These are phyloP conservation scores for Halcyon chelicuti DNA, from an alignment of 2,797 vertebrate species.

Conservation along the genomic window DNA sequence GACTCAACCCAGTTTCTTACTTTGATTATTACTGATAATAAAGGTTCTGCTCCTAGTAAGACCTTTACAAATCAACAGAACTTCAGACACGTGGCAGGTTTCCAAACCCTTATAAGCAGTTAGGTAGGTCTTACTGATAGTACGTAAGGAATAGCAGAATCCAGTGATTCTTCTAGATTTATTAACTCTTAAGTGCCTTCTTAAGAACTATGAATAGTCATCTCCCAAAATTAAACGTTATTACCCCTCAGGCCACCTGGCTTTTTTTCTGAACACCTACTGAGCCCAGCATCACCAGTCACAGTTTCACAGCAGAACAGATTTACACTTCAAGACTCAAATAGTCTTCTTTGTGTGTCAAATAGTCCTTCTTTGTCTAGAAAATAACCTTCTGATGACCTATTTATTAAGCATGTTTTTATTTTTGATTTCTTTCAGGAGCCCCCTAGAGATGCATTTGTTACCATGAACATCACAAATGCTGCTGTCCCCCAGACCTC, in stretches of 20 bases:
- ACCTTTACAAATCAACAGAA: not conserved
- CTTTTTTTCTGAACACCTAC: not conserved
- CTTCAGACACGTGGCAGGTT: not conserved
- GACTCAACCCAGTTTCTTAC: not conserved
- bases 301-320: not conserved
- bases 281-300: not conserved
- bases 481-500: not conserved
- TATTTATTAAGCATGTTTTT: not conserved
- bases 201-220: not conserved
- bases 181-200: not conserved
- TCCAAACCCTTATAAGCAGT: not conserved
- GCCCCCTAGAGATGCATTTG: not conserved
- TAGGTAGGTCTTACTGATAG: not conserved
- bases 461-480: not conserved
- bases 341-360: too few relatives aligned
- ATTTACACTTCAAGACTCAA: not conserved
- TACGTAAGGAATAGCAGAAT: not conserved
- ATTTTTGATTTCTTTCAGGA: slow-evolving; percentile 57
- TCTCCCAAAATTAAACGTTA: not conserved
- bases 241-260: not conserved
- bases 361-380: not conserved
- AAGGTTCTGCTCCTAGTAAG: not conserved
- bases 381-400: not conserved
- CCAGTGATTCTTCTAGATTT: not conserved
- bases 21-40: not conserved